These are phyloP conservation scores for Osmoderma eremita DNA, from an alignment of 2,888 invertebrate genomes.

Conservation along the genomic window DNA sequence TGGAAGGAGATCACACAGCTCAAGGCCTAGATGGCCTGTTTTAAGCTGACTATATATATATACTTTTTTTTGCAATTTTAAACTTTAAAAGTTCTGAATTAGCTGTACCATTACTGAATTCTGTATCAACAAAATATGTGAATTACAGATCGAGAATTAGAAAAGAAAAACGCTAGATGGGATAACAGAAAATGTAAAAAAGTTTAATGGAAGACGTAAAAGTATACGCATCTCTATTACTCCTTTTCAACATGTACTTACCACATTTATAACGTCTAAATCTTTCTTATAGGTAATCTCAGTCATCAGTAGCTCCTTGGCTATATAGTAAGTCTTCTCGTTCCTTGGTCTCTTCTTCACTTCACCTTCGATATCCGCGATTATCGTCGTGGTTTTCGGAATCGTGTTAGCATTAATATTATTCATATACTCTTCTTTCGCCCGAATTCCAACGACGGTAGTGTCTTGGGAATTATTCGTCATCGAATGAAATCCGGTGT, in stretches of 20 bases:
- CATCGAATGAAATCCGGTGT: conserved; percentile 67
- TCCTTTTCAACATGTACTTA: too few relatives aligned
- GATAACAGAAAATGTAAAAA: too few relatives aligned
- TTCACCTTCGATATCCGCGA: conserved; percentile 62
- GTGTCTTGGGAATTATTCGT: conserved; percentile 61
- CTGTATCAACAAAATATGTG: too few relatives aligned
- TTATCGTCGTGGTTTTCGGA: conserved; percentile 60
- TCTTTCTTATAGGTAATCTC: conserved; percentile 96
- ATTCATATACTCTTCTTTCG: conserved; percentile 61
- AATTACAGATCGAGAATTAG: too few relatives aligned
- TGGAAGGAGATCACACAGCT: too few relatives aligned
- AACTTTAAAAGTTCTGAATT: too few relatives aligned
- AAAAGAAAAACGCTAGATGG: too few relatives aligned
- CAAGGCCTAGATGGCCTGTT: too few relatives aligned
- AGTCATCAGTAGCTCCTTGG: conserved; percentile 94
- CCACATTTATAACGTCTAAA: conserved; percentile 88
- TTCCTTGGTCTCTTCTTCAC: conserved; percentile 56
- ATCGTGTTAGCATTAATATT: conserved; percentile 59
- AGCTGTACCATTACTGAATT: too few relatives aligned
- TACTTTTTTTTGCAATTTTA: not conserved
- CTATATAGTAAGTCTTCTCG: conserved; percentile 83
- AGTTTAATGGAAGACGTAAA: too few relatives aligned
- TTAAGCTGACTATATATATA: too few relatives aligned
- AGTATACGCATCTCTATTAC: too few relatives aligned
- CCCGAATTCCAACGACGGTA: conserved; percentile 60